Evolutionary conservation across 2,797 vertebrate species (phyloP).

Genomic region (Fistularia commersonii): DNA sequence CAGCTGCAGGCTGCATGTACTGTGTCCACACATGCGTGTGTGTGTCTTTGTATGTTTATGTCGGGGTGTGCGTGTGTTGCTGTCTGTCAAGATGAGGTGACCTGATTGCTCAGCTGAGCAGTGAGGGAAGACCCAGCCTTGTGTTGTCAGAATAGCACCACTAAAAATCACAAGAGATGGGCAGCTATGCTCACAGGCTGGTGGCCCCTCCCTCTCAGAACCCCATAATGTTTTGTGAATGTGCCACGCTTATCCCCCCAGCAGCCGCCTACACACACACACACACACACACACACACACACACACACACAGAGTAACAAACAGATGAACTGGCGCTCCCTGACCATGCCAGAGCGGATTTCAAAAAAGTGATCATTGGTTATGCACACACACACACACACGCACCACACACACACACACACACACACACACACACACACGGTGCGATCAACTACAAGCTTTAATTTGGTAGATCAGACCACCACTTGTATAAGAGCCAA

Average conservation of each 20-base stretch:
- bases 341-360: slow-evolving; percentile 68
- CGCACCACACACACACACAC: too few relatives aligned
- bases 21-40: slow-evolving; percentile 11
- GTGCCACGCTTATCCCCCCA: slow-evolving; percentile 9
- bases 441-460: slow-evolving; percentile 64
- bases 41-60: slow-evolving; percentile 35
- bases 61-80: slow-evolving; percentile 44
- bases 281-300: slow-evolving; percentile 11
- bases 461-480: slow-evolving; percentile 51
- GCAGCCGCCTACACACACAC: slow-evolving; percentile 11
- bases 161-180: slow-evolving; percentile 44
- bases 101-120: slow-evolving; percentile 84
- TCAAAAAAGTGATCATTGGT: slow-evolving; percentile 75
- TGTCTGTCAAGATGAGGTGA: slow-evolving; percentile 74
- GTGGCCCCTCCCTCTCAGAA: slow-evolving; percentile 30
- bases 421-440: too few relatives aligned
- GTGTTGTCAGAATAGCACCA: slow-evolving; percentile 57
- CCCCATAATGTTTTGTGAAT: slow-evolving; percentile 32
- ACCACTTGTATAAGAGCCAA: slow-evolving; percentile 59
- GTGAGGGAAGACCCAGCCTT: slow-evolving; percentile 70
- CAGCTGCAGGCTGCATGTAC: slow-evolving; percentile 70
- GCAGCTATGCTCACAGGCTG: slow-evolving; percentile 40
- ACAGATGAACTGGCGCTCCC: slow-evolving; percentile 31
- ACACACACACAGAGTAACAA: slow-evolving; percentile 11
- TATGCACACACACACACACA: too few relatives aligned